Percentiles rank a stretch among this genome's conserved stretches.
Conservation (phyloP, 1,140 invertebrate species). For the Anastrepha ludens region DNA sequence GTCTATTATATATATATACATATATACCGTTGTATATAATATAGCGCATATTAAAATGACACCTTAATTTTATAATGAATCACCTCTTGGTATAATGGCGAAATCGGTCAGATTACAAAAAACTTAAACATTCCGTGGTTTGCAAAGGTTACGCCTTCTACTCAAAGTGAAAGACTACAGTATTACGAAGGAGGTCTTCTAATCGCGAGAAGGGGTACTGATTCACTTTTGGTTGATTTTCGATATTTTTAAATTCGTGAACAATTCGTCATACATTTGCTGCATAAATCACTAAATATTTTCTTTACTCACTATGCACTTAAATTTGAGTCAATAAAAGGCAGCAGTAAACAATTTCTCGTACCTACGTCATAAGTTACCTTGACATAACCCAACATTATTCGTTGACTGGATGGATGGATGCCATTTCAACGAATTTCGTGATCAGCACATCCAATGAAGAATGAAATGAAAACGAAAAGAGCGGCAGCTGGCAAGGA, state of each 20-base stretch:
- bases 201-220: too few relatives aligned
- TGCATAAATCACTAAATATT: not conserved
- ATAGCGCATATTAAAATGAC: too few relatives aligned
- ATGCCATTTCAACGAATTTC: slow-evolving; percentile 5
- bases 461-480: slow-evolving; percentile 45
- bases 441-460: slow-evolving; percentile 47
- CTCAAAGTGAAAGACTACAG: too few relatives aligned
- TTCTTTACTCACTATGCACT: slow-evolving; percentile 1
- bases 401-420: not conserved
- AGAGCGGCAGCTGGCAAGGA: slow-evolving; percentile 22
- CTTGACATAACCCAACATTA: slow-evolving; percentile 56
- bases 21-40: too few relatives aligned
- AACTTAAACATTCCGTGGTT: too few relatives aligned
- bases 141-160: too few relatives aligned
- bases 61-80: too few relatives aligned
- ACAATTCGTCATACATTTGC: not conserved
- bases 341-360: not conserved
- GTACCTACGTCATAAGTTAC: slow-evolving; percentile 57
- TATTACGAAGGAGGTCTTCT: too few relatives aligned
- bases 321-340: not conserved
- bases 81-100: too few relatives aligned
- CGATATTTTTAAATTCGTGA: not conserved
- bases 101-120: too few relatives aligned
- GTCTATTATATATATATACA: too few relatives aligned
- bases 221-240: too few relatives aligned